Conservation (phyloP, 1,140 invertebrate genomes). For the Micrasema longulum region DNA sequence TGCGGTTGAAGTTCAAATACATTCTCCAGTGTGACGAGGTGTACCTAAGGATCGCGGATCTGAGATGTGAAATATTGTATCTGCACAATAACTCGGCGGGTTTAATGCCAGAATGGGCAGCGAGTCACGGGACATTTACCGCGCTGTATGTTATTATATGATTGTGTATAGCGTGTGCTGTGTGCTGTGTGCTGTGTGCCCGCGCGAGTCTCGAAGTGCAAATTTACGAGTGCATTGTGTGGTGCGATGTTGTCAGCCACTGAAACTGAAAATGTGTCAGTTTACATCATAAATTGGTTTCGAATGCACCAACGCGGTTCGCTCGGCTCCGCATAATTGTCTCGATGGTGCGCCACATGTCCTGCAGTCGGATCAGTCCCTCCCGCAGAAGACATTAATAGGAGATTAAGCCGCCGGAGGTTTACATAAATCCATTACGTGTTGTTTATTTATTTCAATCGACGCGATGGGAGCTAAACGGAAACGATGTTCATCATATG, state of each 20-base stretch:
- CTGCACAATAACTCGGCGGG: slow-evolving; percentile 23
- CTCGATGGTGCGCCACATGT: slow-evolving; percentile 5
- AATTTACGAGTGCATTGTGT: slow-evolving; percentile 42
- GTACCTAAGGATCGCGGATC: neutral
- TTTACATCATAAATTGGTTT: slow-evolving; percentile 17
- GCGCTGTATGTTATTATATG: no score
- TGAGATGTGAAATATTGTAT: slow-evolving; percentile 19
- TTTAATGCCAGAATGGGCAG: slow-evolving; percentile 27
- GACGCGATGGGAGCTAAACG: slow-evolving; percentile 36
- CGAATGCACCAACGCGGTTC: slow-evolving; percentile 1
- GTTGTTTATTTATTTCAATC: slow-evolving; percentile 35
- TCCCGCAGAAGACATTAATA: neutral
- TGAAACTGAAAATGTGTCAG: slow-evolving; percentile 11
- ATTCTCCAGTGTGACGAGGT: no score
- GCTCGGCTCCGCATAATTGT: neutral
- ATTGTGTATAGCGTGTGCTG: no score
- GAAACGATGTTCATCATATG: slow-evolving; percentile 24
- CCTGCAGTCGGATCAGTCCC: neutral
- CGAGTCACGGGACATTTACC: slow-evolving; percentile 27
- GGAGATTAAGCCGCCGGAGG: no score
- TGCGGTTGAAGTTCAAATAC: neutral
- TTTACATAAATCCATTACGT: neutral
- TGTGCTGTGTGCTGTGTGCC: neutral
- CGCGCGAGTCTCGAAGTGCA: neutral
- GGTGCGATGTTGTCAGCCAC: slow-evolving; percentile 27